Base-by-base conservation (phyloP, 2,797 vertebrate species). In the Pyrocephalus nanus region DNA sequence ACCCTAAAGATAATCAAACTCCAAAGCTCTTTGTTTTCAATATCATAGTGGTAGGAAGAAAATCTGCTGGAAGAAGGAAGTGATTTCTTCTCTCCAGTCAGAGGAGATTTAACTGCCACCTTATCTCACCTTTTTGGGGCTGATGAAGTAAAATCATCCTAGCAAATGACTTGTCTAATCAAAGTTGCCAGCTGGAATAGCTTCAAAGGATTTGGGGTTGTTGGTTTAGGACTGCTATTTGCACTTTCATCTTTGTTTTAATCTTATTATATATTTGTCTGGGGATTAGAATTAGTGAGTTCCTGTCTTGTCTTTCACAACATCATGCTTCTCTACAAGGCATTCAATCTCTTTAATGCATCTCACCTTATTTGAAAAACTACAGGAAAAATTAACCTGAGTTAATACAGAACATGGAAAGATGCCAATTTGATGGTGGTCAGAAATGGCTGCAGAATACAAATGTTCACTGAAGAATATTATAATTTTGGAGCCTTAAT, bases 161-260 rank as follows among this genome's bases (percentile, higher is more conserved):
- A 51, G 38, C 8, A 62, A 90, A 84, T 81, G 6, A 43, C 25
- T 60, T 61, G 25, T 57, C 11, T 90, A 64, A 87, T 74, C 42
- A 18, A 69, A 92, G 27, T 15, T 95, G 85, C 79, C 79, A 78
- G n/a, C 73, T 94, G 84, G 86, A 95, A 95, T n/a, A 65, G n/a
- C 57, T 94, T 93, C 75, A 93, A 45, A 96, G 67, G 53, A 18
- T 70, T 70, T 66, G 5, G 57, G 38, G 51, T 62, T 84, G 61
- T 91, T 92, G 70, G 38, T 90, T 92, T 88, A 81, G 65, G 53
- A 27, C n/a, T 75, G 40, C 53, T 71, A 51, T 91, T 92, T 88
- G 70, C 45, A 67, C 81, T 95, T 96, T 92, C 54, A 67, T 92
- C 80, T 92, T 92, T 62, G 60, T 88, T 96, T 92, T 88, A 81